phyloP scores from a whole-genome alignment of 2,113 vertebrate genomes.

The Pseudopipra pipra region DNA sequence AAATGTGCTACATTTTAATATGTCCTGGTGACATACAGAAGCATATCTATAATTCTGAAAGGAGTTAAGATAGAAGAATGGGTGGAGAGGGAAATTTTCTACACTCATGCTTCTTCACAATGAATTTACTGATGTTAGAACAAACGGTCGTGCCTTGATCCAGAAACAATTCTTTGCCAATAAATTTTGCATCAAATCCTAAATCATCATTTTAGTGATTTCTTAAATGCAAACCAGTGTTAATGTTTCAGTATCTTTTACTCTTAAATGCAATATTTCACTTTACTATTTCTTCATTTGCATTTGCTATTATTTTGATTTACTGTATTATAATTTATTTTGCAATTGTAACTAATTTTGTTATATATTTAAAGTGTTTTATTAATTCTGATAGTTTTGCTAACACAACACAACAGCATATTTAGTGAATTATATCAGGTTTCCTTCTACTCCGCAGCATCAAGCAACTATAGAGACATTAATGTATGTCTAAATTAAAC shows the following conservation, averaged over 20 bases:
- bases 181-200: not conserved
- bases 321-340: not conserved
- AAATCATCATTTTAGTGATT: not conserved
- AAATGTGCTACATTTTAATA: not conserved
- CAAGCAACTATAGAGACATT: not conserved
- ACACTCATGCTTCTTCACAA: not conserved
- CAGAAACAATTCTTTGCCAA: not conserved
- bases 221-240: not conserved
- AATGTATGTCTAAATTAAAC: not conserved
- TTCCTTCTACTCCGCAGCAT: not conserved
- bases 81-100: not conserved
- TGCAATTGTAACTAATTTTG: not conserved
- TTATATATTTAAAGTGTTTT: not conserved
- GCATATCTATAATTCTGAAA: not conserved
- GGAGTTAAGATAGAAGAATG: not conserved
- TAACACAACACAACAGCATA: fast-evolving
- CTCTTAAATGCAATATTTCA: not conserved
- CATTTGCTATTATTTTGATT: not conserved
- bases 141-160: not conserved
- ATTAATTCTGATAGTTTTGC: not conserved
- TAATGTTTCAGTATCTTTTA: not conserved
- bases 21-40: not conserved
- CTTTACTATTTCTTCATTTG: not conserved
- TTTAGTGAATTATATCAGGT: not conserved
- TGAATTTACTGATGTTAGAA: not conserved